A percentile compares a stretch with the other conserved stretches of the same genome.
These are phyloP conservation scores for Eumerus sabulonum DNA, from an alignment of 2,888 invertebrate species.

Conservation along the genomic window DNA sequence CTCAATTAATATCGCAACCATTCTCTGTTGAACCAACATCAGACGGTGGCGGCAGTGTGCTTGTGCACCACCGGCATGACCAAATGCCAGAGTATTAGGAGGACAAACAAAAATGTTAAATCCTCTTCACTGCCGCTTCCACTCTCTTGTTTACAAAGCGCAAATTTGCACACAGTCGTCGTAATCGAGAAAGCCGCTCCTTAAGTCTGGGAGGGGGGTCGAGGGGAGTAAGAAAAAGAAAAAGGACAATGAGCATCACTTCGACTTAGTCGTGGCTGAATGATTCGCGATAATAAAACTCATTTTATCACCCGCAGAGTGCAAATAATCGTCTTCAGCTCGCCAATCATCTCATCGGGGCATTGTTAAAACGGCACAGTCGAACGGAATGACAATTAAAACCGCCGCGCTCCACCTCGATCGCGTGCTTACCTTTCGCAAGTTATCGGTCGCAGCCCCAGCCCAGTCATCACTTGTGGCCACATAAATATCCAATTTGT, in stretches of 20 bases:
- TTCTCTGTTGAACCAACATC: not conserved
- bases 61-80: too few species aligned
- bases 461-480: not conserved
- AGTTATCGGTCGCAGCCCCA: not conserved
- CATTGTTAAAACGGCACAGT: constrained; percentile 64
- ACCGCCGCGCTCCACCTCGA: constrained; percentile 35
- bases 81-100: too few species aligned
- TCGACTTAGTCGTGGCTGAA: constrained; percentile 37
- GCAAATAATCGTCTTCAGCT: constrained; percentile 46
- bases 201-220: too few species aligned
- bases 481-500: too few species aligned
- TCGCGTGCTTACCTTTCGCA: constrained; percentile 1
- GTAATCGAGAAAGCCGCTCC: constrained; percentile 25
- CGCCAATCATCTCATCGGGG: constrained; percentile 17
- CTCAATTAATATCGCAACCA: constrained; percentile 37
- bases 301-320: constrained; percentile 38
- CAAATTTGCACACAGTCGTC: constrained; percentile 40
- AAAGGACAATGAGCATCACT: constrained; percentile 13
- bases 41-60: too few species aligned
- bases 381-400: constrained; percentile 60
- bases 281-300: constrained; percentile 48
- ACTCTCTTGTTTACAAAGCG: constrained; percentile 36
- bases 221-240: not conserved
- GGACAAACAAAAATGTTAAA: constrained; percentile 29
- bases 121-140: constrained; percentile 21